Percentiles rank a stretch among this genome's conserved stretches.
Conservation (phyloP, 2,113 vertebrate genomes). For the Tympanuchus pallidicinctus region DNA sequence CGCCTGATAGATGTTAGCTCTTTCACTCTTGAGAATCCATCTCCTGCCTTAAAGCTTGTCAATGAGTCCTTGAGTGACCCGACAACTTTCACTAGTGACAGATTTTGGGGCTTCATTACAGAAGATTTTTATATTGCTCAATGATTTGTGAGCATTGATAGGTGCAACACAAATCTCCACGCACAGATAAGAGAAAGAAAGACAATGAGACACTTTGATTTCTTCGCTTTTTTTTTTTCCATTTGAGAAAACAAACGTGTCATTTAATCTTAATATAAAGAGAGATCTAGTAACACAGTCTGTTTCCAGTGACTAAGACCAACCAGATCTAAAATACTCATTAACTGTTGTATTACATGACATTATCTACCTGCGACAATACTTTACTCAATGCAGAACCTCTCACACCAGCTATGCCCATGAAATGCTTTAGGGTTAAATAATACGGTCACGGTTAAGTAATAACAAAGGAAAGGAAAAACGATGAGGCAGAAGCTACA, state of each 20-base stretch:
- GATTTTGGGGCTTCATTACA: conserved; percentile 14
- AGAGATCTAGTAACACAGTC: conserved; percentile 1
- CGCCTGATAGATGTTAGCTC: conserved; percentile 47
- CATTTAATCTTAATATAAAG: conserved; percentile 2
- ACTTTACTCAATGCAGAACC: neutral
- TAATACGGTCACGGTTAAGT: neutral
- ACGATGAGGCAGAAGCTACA: neutral
- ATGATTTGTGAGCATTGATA: conserved; percentile 15
- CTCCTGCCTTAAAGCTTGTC: conserved; percentile 42
- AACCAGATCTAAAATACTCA: neutral
- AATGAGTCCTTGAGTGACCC: conserved; percentile 48
- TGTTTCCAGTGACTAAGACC: neutral
- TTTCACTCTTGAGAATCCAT: neutral
- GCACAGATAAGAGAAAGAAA: neutral
- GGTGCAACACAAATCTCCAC: neutral
- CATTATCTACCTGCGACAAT: neutral
- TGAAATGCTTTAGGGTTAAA: neutral
- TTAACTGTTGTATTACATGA: conserved; percentile 8
- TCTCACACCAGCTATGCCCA: neutral
- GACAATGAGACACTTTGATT: neutral
- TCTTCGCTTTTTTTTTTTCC: conserved; percentile 6
- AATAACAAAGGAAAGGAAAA: neutral
- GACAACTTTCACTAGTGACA: neutral
- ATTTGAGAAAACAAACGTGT: neutral
- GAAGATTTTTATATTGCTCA: neutral